These are phyloP conservation scores for Thymelicus lineola DNA, from an alignment of 2,888 invertebrate species.

Conservation along the genomic window DNA sequence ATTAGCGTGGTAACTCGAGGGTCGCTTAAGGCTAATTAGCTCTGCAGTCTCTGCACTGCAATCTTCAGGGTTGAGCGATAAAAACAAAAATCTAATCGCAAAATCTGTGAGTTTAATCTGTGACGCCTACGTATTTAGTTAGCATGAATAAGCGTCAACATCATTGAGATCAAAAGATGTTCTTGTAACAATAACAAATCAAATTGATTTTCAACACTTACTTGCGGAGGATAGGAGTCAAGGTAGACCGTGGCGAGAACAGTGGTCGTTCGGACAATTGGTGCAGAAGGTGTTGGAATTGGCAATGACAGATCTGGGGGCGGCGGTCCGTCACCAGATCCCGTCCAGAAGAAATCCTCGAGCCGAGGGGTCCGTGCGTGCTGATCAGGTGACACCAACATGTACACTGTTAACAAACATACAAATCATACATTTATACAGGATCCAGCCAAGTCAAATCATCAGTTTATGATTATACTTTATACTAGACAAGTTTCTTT, in stretches of 20 bases:
- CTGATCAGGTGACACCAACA: constrained; percentile 73
- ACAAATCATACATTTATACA: not conserved
- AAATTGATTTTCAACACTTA: constrained; percentile 44
- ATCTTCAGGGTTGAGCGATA: too few species aligned
- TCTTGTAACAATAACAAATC: not conserved
- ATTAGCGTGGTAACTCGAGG: too few species aligned
- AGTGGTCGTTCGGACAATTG: constrained; percentile 88
- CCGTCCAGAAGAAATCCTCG: constrained; percentile 96
- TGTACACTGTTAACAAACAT: constrained; percentile 58
- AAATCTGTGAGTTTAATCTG: too few species aligned
- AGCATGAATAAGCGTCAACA: too few species aligned
- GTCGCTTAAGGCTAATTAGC: too few species aligned
- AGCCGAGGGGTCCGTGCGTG: constrained; percentile 83
- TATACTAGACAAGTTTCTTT: too few species aligned
- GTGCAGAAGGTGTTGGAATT: constrained; percentile 65
- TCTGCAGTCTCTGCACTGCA: too few species aligned
- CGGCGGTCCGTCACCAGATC: constrained; percentile 92
- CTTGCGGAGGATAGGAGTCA: constrained; percentile 81
- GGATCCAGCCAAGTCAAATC: not conserved
- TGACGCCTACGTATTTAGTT: too few species aligned
- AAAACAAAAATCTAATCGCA: too few species aligned
- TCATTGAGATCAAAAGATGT: too few species aligned
- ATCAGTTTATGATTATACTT: not conserved
- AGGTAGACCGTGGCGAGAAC: constrained; percentile 89
- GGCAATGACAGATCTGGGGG: constrained; percentile 81